Evolutionary conservation across 2,888 invertebrate species (phyloP), one percentile per base, ranked within the genome.

Genomic region (Oegoconia quadripuncta): DNA sequence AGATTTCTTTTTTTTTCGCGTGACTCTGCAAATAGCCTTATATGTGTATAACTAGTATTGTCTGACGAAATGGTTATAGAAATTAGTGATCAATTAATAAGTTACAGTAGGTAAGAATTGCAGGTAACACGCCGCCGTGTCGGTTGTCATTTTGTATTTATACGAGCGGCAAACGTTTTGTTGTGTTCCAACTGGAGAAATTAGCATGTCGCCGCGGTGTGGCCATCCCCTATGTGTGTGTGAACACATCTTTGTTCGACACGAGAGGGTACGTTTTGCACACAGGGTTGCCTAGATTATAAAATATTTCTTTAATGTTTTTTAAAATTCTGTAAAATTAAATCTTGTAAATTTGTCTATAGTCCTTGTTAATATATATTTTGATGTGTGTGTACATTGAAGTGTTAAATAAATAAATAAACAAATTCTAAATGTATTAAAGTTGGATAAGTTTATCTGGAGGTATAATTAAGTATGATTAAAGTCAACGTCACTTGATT

Each of bases 161-260:
- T 53, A 54, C 51, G 52, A 53, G 51, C 48, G 39, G 39, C 30
- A 48, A 44, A 49, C 40, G 61, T 58, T 64, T 67, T 69, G 70
- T 71, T 73, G 57, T 57, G 59, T n/a, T n/a, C n/a, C n/a, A n/a
- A n/a, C 64, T 63, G 55, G 59, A 74, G 72, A 64, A 82, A 83
- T 82, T 83, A 81, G 79, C 81, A 81, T 76, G 78, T 77, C 64
- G 67, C 61, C 56, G 60, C 56, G 50, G 63, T 64, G 62, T 62
- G 67, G 60, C 52, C 59, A 63, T 56, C 59, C 54, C 53, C 22
- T 39, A 28, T 46, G 41, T 47, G 48, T 48, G 40, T 34, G 35
- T 42, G 30, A 29, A 40, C 34, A 35, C 40, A 42, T 42, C 40
- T 46, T 40, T 41, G 46, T 38, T 38, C 33, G 11, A 40, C 34